Percentiles rank a stretch among this genome's conserved stretches.
phyloP scores from a whole-genome alignment of 2,113 vertebrate species.

The Jacana jacana region DNA sequence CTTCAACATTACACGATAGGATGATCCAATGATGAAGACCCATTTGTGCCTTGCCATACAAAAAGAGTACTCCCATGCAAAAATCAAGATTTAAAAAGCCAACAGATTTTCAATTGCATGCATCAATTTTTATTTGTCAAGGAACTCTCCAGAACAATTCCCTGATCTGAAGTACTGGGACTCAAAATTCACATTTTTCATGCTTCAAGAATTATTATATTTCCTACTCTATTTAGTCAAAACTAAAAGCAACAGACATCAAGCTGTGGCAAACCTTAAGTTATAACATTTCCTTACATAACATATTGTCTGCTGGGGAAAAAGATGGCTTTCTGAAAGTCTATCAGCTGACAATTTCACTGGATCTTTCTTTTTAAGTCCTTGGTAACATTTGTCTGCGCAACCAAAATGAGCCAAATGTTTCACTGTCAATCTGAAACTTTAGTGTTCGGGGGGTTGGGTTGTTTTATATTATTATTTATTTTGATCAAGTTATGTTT shows the following conservation, averaged over 20 bases:
- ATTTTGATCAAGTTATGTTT: slow-evolving; percentile 32
- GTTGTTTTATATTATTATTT: background rate
- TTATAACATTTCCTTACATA: background rate
- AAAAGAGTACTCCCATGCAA: background rate
- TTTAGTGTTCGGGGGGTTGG: background rate
- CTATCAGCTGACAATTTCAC: background rate
- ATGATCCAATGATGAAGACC: background rate
- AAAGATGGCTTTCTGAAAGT: background rate
- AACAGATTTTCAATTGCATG: background rate
- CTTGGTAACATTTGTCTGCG: background rate
- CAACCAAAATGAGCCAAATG: slow-evolving; percentile 22
- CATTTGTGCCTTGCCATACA: background rate
- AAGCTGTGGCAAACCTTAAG: background rate
- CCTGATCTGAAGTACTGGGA: background rate
- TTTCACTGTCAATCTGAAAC: slow-evolving; percentile 33
- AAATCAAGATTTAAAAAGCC: background rate
- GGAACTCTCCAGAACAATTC: background rate
- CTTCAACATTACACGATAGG: background rate
- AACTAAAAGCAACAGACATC: background rate
- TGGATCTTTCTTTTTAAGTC: background rate
- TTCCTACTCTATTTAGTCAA: background rate
- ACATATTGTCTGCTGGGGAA: background rate
- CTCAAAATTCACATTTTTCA: background rate
- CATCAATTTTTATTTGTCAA: background rate
- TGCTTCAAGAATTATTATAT: background rate